Percentiles rank a stretch among this genome's conserved stretches.
Evolutionary conservation across 2,797 vertebrate species (phyloP).

Genomic region (Percopsis omiscomaycus): DNA sequence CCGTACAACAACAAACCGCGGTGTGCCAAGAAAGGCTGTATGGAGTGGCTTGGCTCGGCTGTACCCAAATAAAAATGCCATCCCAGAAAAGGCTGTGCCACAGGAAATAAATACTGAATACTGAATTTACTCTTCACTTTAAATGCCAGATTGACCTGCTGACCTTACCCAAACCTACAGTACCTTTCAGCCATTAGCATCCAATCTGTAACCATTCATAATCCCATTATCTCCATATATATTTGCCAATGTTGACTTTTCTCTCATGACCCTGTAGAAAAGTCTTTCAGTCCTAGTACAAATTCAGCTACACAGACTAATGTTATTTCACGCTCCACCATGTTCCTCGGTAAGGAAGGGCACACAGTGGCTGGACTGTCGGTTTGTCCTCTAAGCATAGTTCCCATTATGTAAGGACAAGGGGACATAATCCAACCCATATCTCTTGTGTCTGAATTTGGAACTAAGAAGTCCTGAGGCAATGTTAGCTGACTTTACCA

Average conservation of each 20-base stretch:
- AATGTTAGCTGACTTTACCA: slow-evolving; percentile 45
- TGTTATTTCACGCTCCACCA: slow-evolving; percentile 36
- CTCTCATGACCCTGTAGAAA: neutral
- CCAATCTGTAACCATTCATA: no score
- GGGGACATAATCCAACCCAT: slow-evolving; percentile 22
- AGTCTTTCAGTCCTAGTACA: neutral
- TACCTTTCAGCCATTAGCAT: no score
- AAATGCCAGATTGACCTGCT: no score
- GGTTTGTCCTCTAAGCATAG: slow-evolving; percentile 45
- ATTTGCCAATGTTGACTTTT: neutral
- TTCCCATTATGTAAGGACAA: slow-evolving; percentile 55
- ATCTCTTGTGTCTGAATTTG: slow-evolving; percentile 45
- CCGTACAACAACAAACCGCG: slow-evolving; percentile 12
- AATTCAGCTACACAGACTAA: slow-evolving; percentile 22
- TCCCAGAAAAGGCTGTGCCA: slow-evolving; percentile 9
- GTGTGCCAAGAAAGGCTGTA: slow-evolving; percentile 21
- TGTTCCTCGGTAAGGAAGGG: slow-evolving; percentile 19
- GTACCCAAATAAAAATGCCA: slow-evolving; percentile 1
- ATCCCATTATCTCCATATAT: no score
- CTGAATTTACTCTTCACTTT: no score
- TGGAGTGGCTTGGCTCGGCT: slow-evolving; percentile 6
- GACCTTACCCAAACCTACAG: no score
- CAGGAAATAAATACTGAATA: neutral
- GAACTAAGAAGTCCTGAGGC: slow-evolving; percentile 51
- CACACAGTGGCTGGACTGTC: slow-evolving; percentile 33